Evolutionary conservation across 2,113 vertebrate species (phyloP).

Genomic region (Seriola aureovittata): DNA sequence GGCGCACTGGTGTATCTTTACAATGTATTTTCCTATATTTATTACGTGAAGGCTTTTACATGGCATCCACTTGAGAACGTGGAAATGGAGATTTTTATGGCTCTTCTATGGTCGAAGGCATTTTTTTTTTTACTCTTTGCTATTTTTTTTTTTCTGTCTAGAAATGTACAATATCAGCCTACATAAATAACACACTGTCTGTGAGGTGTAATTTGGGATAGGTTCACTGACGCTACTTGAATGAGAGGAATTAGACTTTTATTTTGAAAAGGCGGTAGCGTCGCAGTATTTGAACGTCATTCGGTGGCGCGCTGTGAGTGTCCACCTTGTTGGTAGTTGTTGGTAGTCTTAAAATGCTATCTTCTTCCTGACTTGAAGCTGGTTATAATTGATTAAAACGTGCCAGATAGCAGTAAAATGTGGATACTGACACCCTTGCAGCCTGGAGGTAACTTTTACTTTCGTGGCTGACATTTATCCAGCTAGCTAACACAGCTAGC

Average conservation of each 20-base stretch:
- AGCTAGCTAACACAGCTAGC: neutral
- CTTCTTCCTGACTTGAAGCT: neutral
- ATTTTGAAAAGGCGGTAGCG: conserved; percentile 42
- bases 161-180: neutral
- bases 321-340: neutral
- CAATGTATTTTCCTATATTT: too few species aligned
- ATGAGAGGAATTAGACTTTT: conserved; percentile 14
- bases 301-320: neutral
- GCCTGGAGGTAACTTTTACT: conserved; percentile 68
- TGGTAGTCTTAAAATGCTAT: neutral
- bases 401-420: conserved; percentile 57
- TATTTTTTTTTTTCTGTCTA: too few species aligned
- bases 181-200: neutral
- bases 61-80: too few species aligned
- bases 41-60: too few species aligned
- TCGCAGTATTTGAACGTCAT: conserved; percentile 64
- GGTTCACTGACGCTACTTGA: neutral
- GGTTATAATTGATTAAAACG: neutral
- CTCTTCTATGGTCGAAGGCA: neutral
- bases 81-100: neutral
- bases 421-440: conserved; percentile 80
- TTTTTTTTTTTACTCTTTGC: neutral
- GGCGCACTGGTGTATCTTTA: too few species aligned
- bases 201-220: neutral
- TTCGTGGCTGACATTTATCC: neutral